These are phyloP conservation scores for Deilephila elpenor DNA, from an alignment of 2,888 invertebrate species.

Conservation along the genomic window DNA sequence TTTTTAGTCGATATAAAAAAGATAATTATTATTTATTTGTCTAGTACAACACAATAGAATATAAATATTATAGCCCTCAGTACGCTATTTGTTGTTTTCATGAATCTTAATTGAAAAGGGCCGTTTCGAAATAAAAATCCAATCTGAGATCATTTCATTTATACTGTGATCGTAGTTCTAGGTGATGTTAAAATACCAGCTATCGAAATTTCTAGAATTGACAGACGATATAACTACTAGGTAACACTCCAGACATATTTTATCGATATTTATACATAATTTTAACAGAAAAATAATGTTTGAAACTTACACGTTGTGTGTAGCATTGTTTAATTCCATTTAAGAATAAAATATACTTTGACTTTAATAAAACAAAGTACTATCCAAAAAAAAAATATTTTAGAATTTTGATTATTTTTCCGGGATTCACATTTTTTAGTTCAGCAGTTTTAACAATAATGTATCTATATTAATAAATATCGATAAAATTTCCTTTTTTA, in stretches of 20 bases:
- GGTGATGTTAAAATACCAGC: background rate
- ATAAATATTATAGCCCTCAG: background rate
- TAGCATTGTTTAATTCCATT: too few relatives aligned
- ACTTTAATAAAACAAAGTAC: too few relatives aligned
- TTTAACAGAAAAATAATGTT: background rate
- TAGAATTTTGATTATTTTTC: too few relatives aligned
- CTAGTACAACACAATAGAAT: background rate
- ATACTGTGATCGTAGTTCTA: constrained; percentile 23
- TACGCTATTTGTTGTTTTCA: background rate
- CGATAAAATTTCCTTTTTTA: background rate
- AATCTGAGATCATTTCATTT: constrained; percentile 4
- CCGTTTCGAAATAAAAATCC: background rate
- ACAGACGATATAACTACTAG: constrained; percentile 22
- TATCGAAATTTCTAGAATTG: constrained; percentile 24
- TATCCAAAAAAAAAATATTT: too few relatives aligned
- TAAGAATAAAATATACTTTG: too few relatives aligned
- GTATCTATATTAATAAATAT: background rate
- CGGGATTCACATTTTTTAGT: too few relatives aligned
- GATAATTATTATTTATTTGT: background rate
- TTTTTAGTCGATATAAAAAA: too few relatives aligned
- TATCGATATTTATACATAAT: constrained; percentile 21
- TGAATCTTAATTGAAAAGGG: background rate
- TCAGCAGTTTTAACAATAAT: too few relatives aligned
- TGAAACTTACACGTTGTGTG: too few relatives aligned
- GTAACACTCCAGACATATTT: background rate